Percentiles rank a stretch among this genome's conserved stretches.
Evolutionary conservation across 2,888 invertebrate genomes (phyloP).

Genomic region (Sphaerophoria taeniata): DNA sequence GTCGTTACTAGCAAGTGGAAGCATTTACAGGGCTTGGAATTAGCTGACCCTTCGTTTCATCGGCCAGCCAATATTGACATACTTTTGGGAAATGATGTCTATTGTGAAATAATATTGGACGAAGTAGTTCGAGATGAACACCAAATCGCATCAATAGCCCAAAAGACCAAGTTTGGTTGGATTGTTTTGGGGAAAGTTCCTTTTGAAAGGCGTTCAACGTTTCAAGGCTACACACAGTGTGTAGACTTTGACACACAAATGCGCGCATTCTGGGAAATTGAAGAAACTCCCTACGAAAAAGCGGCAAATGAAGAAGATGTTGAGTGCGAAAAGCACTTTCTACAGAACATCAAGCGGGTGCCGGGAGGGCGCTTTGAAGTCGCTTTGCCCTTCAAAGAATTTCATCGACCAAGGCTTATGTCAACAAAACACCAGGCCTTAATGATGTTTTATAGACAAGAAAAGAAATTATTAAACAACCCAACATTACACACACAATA

Average conservation of each 20-base stretch:
- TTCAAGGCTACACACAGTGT: conserved; percentile 6
- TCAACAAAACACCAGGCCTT: background rate
- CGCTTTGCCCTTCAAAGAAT: no score
- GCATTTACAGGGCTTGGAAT: background rate
- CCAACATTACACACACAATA: no score
- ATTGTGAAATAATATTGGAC: background rate
- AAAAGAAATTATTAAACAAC: no score
- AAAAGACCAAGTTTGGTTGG: conserved; percentile 2
- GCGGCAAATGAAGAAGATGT: conserved; percentile 1
- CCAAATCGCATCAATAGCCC: conserved; percentile 15
- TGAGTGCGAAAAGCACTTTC: conserved; percentile 1
- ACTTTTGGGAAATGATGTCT: conserved; percentile 6
- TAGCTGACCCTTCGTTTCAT: conserved; percentile 8
- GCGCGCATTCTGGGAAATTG: conserved; percentile 2
- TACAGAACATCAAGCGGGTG: background rate
- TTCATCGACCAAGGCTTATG: background rate
- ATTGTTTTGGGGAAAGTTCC: conserved; percentile 6
- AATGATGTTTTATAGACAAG: no score
- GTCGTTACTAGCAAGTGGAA: background rate
- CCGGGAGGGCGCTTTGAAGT: no score
- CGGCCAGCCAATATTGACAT: background rate
- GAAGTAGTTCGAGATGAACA: conserved; percentile 8
- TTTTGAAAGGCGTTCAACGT: background rate
- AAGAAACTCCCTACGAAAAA: conserved; percentile 3
- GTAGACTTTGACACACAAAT: conserved; percentile 11